Evolutionary conservation across 2,797 vertebrate genomes (phyloP), one percentile per base, ranked within the genome.

Genomic region (Sebastes reedi): DNA sequence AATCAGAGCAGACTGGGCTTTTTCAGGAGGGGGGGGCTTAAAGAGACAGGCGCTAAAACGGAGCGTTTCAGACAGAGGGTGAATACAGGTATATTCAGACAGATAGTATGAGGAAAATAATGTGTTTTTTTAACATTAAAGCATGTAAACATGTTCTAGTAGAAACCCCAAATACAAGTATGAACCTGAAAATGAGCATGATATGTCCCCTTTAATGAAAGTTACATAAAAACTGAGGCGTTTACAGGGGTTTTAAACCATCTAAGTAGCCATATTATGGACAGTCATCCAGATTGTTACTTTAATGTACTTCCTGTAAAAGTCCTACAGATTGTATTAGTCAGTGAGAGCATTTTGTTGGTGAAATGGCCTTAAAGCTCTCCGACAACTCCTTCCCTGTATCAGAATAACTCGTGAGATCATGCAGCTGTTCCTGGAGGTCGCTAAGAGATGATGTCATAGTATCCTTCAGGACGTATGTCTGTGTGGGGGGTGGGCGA

Each of bases 401-500:
- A 59, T 80, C 60, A 72, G 67, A 93, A 94, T 93, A 91, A 85
- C 82, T 69, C 18, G 0, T 87, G 83, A 84, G 71, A 62, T 90
- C 86, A 80, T 69, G 77, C 82, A 79, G 87, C 87, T 86, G 85
- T 80, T 88, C 27, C 27, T 65, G 79, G 70, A 81, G 75, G 84
- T 88, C 84, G 72, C 83, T 68, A 8, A 80, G 67, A 86, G 75
- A 92, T 92, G 90, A 94, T 86, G 90, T 92, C 93, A 94, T 52
- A 52, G 73, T 66, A 87, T 64, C 78, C 32, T 92, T 91, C 75
- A 89, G 88, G 90, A 90, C 80, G 74, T 76, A 66, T 75, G 66
- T 78, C 64, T 58, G 46, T 58, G 46, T 18, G 9, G 60, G 42
- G 60, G 71, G 50, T 3, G 24, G 29, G 34, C 1, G 36, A 27